Evolutionary conservation across 2,113 vertebrate genomes (phyloP).

Genomic region (Martes martes): DNA sequence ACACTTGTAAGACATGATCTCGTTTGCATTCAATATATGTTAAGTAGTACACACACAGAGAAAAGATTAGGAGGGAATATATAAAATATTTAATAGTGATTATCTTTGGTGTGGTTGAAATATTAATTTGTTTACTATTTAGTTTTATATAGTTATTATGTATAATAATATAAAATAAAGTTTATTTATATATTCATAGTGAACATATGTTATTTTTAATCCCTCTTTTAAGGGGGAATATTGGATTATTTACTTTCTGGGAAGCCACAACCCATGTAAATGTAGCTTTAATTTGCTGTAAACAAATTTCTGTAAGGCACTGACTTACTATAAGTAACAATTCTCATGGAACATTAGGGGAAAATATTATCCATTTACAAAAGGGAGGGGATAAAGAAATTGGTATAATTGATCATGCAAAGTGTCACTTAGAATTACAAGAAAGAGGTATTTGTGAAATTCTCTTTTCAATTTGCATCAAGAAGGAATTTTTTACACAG

Average conservation of each 20-base stretch:
- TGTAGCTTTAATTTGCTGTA: not conserved
- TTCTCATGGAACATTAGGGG: not conserved
- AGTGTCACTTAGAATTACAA: not conserved
- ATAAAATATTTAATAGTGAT: not conserved
- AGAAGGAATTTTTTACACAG: not conserved
- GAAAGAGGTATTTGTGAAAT: slow-evolving; percentile 1
- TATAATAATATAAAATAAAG: not conserved
- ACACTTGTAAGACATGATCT: not conserved
- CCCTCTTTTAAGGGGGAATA: not conserved
- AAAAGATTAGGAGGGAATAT: not conserved
- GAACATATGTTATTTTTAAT: not conserved
- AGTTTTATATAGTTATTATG: not conserved
- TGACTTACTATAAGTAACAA: not conserved
- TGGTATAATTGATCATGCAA: not conserved
- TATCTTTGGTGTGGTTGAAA: not conserved
- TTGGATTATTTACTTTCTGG: not conserved
- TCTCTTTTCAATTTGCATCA: not conserved
- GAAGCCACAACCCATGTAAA: not conserved
- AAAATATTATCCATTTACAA: not conserved
- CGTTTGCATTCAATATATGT: not conserved
- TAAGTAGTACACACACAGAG: not conserved
- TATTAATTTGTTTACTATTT: not conserved
- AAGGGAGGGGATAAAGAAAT: not conserved
- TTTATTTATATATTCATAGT: not conserved
- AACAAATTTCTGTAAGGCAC: not conserved